phyloP scores from a whole-genome alignment of 2,113 vertebrate species.

The Grus americana region DNA sequence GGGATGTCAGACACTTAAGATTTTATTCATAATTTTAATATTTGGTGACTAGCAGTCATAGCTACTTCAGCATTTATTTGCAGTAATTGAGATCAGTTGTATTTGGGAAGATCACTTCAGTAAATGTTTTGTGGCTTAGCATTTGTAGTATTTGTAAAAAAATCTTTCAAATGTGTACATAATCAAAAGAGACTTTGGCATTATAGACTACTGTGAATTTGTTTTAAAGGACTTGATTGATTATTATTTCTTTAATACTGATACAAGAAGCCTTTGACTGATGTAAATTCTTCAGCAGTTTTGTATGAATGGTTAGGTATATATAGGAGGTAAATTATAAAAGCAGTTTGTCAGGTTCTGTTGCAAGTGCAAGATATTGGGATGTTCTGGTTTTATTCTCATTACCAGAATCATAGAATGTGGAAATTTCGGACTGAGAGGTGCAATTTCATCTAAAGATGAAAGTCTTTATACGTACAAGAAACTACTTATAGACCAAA shows the following conservation, averaged over 20 bases:
- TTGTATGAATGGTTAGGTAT: too few relatives aligned
- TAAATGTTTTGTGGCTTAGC: not conserved
- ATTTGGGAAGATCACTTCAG: not conserved
- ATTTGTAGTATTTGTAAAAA: not conserved
- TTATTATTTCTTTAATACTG: not conserved
- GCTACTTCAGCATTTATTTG: not conserved
- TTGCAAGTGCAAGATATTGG: not conserved
- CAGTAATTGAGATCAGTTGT: not conserved
- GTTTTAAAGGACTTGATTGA: not conserved
- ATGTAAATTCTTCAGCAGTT: not conserved
- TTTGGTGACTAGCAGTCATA: not conserved
- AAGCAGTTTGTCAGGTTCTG: not conserved
- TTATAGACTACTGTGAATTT: not conserved
- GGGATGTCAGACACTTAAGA: not conserved
- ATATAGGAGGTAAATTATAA: not conserved
- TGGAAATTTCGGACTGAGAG: not conserved
- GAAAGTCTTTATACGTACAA: fast-evolving
- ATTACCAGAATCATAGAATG: fast-evolving
- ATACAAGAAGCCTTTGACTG: not conserved
- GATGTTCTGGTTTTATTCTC: not conserved
- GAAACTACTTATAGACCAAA: not conserved
- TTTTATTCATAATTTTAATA: not conserved
- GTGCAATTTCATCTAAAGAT: not conserved
- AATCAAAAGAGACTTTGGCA: not conserved
- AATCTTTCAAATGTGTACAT: not conserved